These are phyloP conservation scores for Masticophis lateralis DNA, from an alignment of 2,797 vertebrate genomes.

Conservation along the genomic window DNA sequence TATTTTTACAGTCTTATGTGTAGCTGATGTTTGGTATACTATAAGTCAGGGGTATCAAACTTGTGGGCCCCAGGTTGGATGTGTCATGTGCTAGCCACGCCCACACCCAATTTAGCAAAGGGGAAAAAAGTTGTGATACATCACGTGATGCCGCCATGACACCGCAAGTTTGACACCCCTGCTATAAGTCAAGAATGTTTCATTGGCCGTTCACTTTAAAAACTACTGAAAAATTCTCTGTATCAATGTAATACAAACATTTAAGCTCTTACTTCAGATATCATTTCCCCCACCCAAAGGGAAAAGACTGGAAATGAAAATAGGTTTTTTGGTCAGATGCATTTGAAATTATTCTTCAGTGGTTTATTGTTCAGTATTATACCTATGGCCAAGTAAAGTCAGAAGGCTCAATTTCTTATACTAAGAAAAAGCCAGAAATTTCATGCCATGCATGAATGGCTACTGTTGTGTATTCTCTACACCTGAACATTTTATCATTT, in stretches of 20 bases:
- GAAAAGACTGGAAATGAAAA: neutral
- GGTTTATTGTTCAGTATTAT: neutral
- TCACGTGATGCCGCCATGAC: too few species aligned
- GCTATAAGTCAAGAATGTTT: neutral
- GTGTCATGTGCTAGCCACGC: too few species aligned
- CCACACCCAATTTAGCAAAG: too few species aligned
- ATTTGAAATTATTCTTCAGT: neutral
- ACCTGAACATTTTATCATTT: neutral
- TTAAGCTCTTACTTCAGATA: neutral
- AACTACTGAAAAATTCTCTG: neutral
- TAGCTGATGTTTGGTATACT: neutral
- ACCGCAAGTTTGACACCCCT: too few species aligned
- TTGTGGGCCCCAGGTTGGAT: too few species aligned
- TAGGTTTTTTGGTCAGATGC: neutral
- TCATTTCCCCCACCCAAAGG: neutral
- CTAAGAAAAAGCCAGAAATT: neutral
- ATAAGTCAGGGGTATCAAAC: too few species aligned
- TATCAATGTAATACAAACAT: neutral
- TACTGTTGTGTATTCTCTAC: neutral
- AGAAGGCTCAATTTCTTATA: neutral
- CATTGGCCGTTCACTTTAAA: neutral
- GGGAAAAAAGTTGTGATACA: too few species aligned
- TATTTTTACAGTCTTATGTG: neutral
- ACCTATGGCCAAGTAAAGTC: neutral
- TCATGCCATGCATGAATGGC: neutral